Percentiles rank a stretch among this genome's conserved stretches.
Evolutionary conservation across 2,113 vertebrate species (phyloP).

Genomic region (Sylvilagus bachmani): DNA sequence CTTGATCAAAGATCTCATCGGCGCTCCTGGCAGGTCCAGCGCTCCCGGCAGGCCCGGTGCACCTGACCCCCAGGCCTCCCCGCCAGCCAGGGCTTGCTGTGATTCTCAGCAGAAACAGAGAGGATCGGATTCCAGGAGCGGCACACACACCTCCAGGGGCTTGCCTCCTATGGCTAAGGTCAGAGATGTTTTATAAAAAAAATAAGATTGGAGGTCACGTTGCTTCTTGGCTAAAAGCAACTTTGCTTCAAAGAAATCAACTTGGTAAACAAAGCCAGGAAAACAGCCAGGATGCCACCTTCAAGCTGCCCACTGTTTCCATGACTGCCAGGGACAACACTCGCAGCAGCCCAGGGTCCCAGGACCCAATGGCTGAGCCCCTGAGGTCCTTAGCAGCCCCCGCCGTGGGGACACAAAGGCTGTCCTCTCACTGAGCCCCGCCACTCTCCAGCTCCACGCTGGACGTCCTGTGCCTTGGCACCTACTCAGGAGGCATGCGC

Average conservation of each 20-base stretch:
- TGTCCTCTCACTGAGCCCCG: background rate
- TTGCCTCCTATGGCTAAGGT: conserved; percentile 66
- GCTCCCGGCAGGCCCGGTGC: background rate
- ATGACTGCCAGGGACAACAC: background rate
- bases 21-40: background rate
- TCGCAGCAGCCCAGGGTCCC: background rate
- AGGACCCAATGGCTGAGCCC: background rate
- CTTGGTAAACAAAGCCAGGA: conserved; percentile 80
- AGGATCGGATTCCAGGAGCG: conserved; percentile 41
- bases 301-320: conserved; percentile 36
- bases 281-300: conserved; percentile 61
- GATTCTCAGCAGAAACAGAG: conserved; percentile 24
- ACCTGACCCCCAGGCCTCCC: background rate
- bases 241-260: conserved; percentile 82
- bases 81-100: background rate
- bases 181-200: conserved; percentile 82
- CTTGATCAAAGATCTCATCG: conserved; percentile 24
- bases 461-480: conserved; percentile 58
- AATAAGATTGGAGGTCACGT: conserved; percentile 81
- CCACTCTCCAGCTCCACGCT: background rate
- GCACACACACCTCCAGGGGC: conserved; percentile 67
- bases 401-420: background rate
- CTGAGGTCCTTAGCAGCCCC: background rate
- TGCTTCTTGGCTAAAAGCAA: conserved; percentile 79
- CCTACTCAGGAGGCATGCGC: background rate